A percentile compares a stretch with the other conserved stretches of the same genome.
Evolutionary conservation across 2,888 invertebrate species (phyloP).

Genomic region (Netelia inedita): DNA sequence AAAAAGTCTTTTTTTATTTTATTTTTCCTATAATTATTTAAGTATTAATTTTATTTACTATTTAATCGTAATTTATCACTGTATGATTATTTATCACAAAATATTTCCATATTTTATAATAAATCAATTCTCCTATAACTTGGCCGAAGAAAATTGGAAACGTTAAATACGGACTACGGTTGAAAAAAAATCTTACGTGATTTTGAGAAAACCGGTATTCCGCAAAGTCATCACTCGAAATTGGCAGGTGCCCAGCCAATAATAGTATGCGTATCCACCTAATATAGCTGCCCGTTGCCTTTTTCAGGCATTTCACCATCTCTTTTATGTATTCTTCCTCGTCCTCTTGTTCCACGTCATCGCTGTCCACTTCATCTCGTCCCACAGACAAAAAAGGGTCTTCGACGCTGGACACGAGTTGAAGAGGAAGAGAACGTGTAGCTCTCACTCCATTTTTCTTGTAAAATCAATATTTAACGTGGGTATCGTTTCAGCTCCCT

Average conservation of each 20-base stretch:
- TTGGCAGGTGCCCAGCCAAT: conserved; percentile 74
- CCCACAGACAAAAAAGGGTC: background rate
- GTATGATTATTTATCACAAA: background rate
- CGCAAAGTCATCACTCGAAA: conserved; percentile 76
- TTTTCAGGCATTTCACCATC: conserved; percentile 6
- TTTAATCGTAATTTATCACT: background rate
- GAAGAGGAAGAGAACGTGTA: conserved; percentile 23
- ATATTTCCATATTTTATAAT: background rate
- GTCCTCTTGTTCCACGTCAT: conserved; percentile 17
- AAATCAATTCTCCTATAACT: background rate
- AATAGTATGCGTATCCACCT: conserved; percentile 31
- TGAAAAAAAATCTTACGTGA: background rate
- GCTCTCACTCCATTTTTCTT: conserved; percentile 32
- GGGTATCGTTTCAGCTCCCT: conserved; percentile 31
- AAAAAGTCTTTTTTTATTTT: background rate
- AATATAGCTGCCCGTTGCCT: conserved; percentile 3
- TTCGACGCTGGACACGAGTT: conserved; percentile 1
- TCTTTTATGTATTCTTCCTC: background rate
- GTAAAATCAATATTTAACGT: conserved; percentile 62
- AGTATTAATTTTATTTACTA: background rate
- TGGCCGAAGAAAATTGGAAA: background rate
- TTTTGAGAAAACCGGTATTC: conserved; percentile 59
- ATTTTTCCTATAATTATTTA: background rate
- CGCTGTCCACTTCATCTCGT: conserved; percentile 17
- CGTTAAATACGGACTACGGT: background rate